Base-by-base conservation (phyloP, 2,113 vertebrate genomes). In the Alosa alosa region DNA sequence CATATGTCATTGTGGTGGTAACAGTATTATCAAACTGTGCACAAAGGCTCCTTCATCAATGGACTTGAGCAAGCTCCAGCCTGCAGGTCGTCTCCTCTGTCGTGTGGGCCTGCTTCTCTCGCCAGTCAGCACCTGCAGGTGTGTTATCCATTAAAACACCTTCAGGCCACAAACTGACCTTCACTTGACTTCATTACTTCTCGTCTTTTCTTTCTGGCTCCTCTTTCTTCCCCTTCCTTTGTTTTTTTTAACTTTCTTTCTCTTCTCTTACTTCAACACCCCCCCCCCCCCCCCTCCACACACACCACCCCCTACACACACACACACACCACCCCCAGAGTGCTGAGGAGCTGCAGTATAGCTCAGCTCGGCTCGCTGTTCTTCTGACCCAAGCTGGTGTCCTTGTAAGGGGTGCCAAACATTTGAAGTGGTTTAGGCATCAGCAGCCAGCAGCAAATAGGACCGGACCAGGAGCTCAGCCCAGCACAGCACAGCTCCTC, bases 351-450 rank as follows among this genome's bases (percentile, higher is more conserved):
- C 60, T n/a, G 60, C 60, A 85, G 81, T 44, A 31, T 31, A 81
- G 72, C 47, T 46, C 78, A 22, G 68, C 4, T 55, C 17, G 22
- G 20, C 31, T 72, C 17, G 10, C 52, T n/a, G 60, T 52, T 68
- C 13, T 36, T 75, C 82, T 83, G 75, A 82, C 3, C 68, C 49
- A 39, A 22, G 52, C 72, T 64, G 85, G 31, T 17, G 60, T 83
- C 81, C 85, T 86, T 83, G 72, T 50, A 45, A 39, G 46, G 3
- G 31, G 82, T 57, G 86, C 78, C 83, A 84, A 87, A 85, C 46
- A 57, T 87, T 84, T 83, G 84, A 44, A 82, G 64, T 81, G 81
- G 25, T 87, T 87, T 78, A 82, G 64, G 45, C 64, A 83, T 78
- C 86, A 50, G 10, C 39, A 36, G 81, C 84, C 84, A 49, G 47